phyloP scores from a whole-genome alignment of 2,888 invertebrate genomes.

The Andrena camellia region DNA sequence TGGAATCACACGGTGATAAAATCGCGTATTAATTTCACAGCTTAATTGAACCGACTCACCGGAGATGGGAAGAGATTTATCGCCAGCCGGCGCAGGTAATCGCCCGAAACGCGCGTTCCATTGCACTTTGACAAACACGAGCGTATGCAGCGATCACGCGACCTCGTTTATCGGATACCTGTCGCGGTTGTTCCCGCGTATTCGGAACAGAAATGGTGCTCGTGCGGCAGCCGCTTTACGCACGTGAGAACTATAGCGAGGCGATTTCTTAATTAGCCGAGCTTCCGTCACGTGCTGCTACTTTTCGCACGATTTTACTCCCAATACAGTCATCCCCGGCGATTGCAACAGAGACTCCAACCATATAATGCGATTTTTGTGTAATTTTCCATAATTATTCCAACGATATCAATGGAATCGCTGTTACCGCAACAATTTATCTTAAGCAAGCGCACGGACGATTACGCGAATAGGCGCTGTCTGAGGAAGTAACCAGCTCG shows the following conservation, averaged over 20 bases:
- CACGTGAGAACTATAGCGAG: constrained; percentile 42
- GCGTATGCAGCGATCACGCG: constrained; percentile 29
- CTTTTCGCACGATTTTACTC: constrained; percentile 41
- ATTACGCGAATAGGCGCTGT: not conserved
- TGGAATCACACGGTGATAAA: not conserved
- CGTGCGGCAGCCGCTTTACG: constrained; percentile 9
- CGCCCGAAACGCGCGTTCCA: not conserved
- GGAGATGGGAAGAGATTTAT: constrained; percentile 24
- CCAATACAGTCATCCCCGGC: not conserved
- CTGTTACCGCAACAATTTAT: constrained; percentile 25
- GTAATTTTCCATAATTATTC: constrained; percentile 20
- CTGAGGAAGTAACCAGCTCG: not conserved
- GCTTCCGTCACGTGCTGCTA: not conserved
- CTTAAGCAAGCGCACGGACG: constrained; percentile 4
- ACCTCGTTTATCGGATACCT: constrained; percentile 18
- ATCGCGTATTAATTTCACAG: constrained; percentile 16
- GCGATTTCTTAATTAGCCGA: constrained; percentile 1
- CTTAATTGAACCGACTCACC: constrained; percentile 24
- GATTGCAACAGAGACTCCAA: constrained; percentile 5
- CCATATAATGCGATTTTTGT: not conserved
- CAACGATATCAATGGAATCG: constrained; percentile 32
- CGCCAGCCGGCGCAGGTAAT: not conserved
- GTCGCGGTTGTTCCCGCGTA: constrained; percentile 26
- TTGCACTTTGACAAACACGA: constrained; percentile 32
- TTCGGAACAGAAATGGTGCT: constrained; percentile 34